phyloP scores from a whole-genome alignment of 2,797 vertebrate genomes.

The Syngnathus rostellatus region DNA sequence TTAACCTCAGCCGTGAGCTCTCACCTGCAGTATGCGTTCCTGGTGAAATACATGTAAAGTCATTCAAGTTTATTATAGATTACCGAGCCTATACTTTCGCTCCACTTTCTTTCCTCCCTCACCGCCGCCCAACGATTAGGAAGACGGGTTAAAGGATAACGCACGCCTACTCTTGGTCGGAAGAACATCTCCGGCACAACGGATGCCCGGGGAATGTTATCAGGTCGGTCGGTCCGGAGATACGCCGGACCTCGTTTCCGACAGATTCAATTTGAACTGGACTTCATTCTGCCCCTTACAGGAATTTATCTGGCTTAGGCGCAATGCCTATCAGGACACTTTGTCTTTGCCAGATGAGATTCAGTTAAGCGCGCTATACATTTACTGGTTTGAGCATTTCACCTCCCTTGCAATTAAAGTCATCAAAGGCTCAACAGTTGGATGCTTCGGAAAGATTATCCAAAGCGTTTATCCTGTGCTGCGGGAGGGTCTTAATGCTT shows the following conservation, averaged over 20 bases:
- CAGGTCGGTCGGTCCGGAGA: constrained; percentile 23
- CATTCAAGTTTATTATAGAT: constrained; percentile 43
- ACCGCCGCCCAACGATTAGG: constrained; percentile 29
- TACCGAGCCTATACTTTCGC: neutral
- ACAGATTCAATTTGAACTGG: constrained; percentile 56
- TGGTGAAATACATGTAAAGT: constrained; percentile 42
- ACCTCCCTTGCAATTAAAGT: neutral
- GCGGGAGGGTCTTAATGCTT: too few relatives aligned
- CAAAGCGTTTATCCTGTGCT: neutral
- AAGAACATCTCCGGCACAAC: constrained; percentile 17
- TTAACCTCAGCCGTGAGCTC: constrained; percentile 20
- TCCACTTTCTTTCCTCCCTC: constrained; percentile 20
- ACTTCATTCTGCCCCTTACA: constrained; percentile 40
- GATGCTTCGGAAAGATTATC: neutral
- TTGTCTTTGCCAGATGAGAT: constrained; percentile 34
- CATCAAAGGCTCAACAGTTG: neutral
- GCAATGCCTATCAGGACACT: constrained; percentile 45
- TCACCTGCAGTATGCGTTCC: constrained; percentile 5
- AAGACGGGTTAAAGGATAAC: constrained; percentile 20
- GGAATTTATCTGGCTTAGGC: constrained; percentile 50
- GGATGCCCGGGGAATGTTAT: constrained; percentile 45
- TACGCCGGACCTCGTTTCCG: constrained; percentile 32
- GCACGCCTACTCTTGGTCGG: constrained; percentile 18
- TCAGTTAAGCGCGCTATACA: constrained; percentile 18
- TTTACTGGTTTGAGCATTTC: neutral